A percentile compares a stretch with the other conserved stretches of the same genome.
Evolutionary conservation across 2,888 invertebrate species (phyloP).

Genomic region (Iselma pallidipennis): DNA sequence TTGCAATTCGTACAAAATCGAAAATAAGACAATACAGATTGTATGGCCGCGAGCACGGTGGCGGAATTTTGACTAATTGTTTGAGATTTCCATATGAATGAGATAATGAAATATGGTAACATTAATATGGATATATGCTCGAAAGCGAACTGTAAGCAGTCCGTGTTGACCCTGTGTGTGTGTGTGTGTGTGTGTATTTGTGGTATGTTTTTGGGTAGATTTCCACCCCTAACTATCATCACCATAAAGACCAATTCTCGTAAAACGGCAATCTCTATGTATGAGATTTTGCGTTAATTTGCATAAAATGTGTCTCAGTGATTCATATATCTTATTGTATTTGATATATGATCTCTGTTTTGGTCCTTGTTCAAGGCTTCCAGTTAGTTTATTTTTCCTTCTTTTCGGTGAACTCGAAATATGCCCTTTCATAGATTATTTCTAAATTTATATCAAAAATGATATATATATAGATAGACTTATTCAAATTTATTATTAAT

Average conservation of each 20-base stretch:
- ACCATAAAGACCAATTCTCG: slow-evolving; percentile 30
- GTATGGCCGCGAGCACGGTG: slow-evolving; percentile 21
- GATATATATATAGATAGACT: no score
- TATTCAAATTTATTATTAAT: no score
- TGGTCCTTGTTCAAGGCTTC: background rate
- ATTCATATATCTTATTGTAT: slow-evolving; percentile 57
- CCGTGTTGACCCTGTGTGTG: slow-evolving; percentile 37
- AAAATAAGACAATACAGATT: background rate
- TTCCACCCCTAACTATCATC: slow-evolving; percentile 6
- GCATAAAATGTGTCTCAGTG: slow-evolving; percentile 59
- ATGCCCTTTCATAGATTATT: slow-evolving; percentile 1
- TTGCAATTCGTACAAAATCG: background rate
- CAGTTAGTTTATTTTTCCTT: no score
- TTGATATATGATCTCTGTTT: slow-evolving; percentile 52
- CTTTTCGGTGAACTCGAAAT: no score
- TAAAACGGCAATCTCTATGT: slow-evolving; percentile 55
- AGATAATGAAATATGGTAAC: slow-evolving; percentile 80
- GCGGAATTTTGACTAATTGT: slow-evolving; percentile 62
- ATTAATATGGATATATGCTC: slow-evolving; percentile 74
- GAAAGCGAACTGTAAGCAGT: slow-evolving; percentile 56
- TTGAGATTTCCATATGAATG: slow-evolving; percentile 81
- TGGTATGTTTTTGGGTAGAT: background rate
- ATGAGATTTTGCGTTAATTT: slow-evolving; percentile 57
- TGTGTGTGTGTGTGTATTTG: background rate
- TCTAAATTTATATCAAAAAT: slow-evolving; percentile 10